phyloP scores from a whole-genome alignment of 1,140 invertebrate species.

The Monomorium pharaonis region DNA sequence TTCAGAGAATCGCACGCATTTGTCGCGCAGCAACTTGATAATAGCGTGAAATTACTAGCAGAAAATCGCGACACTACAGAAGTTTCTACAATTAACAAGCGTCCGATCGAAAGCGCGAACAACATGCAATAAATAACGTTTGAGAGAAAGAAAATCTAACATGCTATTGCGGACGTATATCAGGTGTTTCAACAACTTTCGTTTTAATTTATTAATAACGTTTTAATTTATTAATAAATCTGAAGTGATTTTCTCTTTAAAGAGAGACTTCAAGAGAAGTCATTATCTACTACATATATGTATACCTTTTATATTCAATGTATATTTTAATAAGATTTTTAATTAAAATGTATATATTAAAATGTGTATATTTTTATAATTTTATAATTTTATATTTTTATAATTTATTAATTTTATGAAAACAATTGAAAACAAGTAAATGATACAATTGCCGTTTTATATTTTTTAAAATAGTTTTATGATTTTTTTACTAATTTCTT shows the following conservation, averaged over 20 bases:
- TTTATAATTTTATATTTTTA: too few relatives aligned
- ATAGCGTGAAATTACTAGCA: neutral
- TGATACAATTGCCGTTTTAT: too few relatives aligned
- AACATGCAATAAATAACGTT: slow-evolving; percentile 11
- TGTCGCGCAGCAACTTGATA: neutral
- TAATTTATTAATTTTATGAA: too few relatives aligned
- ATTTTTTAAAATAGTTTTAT: neutral
- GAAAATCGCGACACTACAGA: neutral
- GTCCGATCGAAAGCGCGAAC: neutral
- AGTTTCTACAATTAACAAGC: slow-evolving; percentile 21
- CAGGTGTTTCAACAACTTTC: neutral
- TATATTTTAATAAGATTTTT: neutral
- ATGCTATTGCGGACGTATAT: neutral
- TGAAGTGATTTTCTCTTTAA: neutral
- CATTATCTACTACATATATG: neutral
- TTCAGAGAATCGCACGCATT: slow-evolving; percentile 48
- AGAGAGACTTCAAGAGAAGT: neutral
- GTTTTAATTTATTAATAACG: neutral
- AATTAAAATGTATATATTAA: too few relatives aligned
- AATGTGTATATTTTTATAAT: too few relatives aligned
- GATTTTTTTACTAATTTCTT: neutral
- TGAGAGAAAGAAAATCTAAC: neutral
- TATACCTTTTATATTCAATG: neutral
- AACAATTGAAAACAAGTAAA: too few relatives aligned
- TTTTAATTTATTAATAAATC: neutral